Evolutionary conservation across 2,888 invertebrate species (phyloP), one percentile per base, ranked within the genome.

Genomic region (Andrena bicolor): DNA sequence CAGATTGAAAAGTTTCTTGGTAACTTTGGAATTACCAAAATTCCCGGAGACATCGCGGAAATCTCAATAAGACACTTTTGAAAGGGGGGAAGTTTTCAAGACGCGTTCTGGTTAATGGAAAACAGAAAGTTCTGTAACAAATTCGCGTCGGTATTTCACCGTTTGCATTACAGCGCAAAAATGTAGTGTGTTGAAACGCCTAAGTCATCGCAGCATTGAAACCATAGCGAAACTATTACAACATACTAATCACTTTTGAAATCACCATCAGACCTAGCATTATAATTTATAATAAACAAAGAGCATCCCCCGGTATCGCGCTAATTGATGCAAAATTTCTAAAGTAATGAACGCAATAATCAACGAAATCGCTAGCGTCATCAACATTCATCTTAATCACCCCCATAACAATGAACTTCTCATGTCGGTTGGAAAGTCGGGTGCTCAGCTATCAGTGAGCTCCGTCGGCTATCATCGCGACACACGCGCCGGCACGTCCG

Each of bases 111-210:
- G 2, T 3, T 23, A 49, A 20, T 10, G 23, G 16, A 51, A 70
- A 51, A 32, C 48, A 61, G 70, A 61, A 70, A 75, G 75, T 75
- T 70, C 13, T 32, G 13, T 20, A 51, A 35, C 10, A 32, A 58
- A 75, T 75, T 23, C 16, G 10, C 41, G 56, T n/a, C 32, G 7
- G 26, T 10, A 28, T 8, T 58, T 10, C 7, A 13, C 20, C 41
- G 20, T 20, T 16, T 16, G n/a, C 53, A 30, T 71, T 30, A 20
- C 13, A 7, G 53, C 20, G n/a, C 0, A 20, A 8, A 7, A 53
- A 53, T 53, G 20, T 53, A 8, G 20, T 10, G 53, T 8, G 20
- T 53, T 53, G 53, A n/a, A 20, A 53, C 8, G 8, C 3, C 8
- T 5, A 23, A 23, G 53, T 23, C 7, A 20, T 51, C 2, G 8